Evolutionary conservation across 2,888 invertebrate genomes (phyloP), one percentile per base, ranked within the genome.

Genomic region (Ophion slaviceki): DNA sequence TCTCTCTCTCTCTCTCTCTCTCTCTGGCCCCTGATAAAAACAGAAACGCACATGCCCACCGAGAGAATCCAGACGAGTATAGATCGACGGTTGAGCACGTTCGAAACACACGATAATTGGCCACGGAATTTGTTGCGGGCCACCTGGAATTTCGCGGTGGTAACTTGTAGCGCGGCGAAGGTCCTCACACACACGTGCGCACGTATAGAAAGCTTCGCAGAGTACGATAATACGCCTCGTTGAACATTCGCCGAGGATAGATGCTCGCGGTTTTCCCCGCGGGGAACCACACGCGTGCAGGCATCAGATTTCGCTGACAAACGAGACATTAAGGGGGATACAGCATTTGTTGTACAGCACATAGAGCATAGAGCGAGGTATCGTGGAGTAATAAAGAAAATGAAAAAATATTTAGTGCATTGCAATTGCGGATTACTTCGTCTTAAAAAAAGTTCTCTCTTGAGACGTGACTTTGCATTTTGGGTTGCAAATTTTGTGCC

Each of bases 41-140:
- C 36, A 72, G 20, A 36, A n/a, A 59, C 57, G 72, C 20, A 14
- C 28, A 40, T 36, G 6, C 24, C 10, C 45, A 64, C 47, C 61
- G n/a, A 28, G 17, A 64, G 40, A 74, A 57, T 57, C 53, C 62
- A 47, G 62, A 40, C 24, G 70, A 81, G 81, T 61, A 53, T 53
- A 74, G 74, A 82, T 72, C 80, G 74, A 59, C 72, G 70, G 77
- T 70, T 84, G 28, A 85, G 78, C 80, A 85, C 75, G 84, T 85
- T 85, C 74, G 84, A 88, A 88, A 86, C 86, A 75, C 64, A 85
- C 84, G 84, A 87, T 88, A 87, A 88, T 88, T 88, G 84, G 75
- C 85, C 76, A 74, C 75, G 83, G 87, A 86, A 88, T 87, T 88
- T 68, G 86, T 86, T 85, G 82, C 62, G 75, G 87, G 72, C 82